phyloP scores from a whole-genome alignment of 2,888 invertebrate genomes.

The Anthrax anthrax region DNA sequence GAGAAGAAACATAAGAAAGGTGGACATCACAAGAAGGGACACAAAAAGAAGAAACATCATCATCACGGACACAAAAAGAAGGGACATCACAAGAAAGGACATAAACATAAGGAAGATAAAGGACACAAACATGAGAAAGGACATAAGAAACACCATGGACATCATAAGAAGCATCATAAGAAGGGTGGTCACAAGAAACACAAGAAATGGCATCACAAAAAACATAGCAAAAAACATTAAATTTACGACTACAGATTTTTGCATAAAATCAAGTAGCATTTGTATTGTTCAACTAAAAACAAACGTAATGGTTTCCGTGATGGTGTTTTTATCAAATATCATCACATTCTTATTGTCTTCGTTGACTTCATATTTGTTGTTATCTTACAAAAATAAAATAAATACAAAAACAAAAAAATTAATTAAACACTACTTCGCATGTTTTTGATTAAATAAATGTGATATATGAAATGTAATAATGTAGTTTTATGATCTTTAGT shows the following conservation, averaged over 20 bases:
- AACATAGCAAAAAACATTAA: slow-evolving; percentile 1
- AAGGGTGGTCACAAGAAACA: slow-evolving; percentile 68
- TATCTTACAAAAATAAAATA: background rate
- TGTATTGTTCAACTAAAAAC: too few species aligned
- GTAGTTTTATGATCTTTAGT: too few species aligned
- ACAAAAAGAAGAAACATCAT: slow-evolving; percentile 60
- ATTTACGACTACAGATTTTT: too few species aligned
- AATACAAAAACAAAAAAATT: background rate
- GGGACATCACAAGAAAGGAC: slow-evolving; percentile 65
- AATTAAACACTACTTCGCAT: background rate
- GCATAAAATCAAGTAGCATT: too few species aligned
- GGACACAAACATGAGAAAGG: slow-evolving; percentile 67
- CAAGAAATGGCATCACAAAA: slow-evolving; percentile 45
- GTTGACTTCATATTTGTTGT: too few species aligned
- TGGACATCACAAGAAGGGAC: slow-evolving; percentile 66
- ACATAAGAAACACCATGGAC: slow-evolving; percentile 60
- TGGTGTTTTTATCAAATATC: too few species aligned
- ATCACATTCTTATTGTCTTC: too few species aligned
- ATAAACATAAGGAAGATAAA: slow-evolving; percentile 62
- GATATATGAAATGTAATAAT: slow-evolving; percentile 8
- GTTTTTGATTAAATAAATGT: slow-evolving; percentile 9
- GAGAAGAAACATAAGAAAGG: slow-evolving; percentile 71
- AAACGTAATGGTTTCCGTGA: too few species aligned
- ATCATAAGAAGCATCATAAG: slow-evolving; percentile 60
- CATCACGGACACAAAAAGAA: slow-evolving; percentile 68